Evolutionary conservation across 2,888 invertebrate species (phyloP).

Genomic region (Mongoloraphidia duomilia): DNA sequence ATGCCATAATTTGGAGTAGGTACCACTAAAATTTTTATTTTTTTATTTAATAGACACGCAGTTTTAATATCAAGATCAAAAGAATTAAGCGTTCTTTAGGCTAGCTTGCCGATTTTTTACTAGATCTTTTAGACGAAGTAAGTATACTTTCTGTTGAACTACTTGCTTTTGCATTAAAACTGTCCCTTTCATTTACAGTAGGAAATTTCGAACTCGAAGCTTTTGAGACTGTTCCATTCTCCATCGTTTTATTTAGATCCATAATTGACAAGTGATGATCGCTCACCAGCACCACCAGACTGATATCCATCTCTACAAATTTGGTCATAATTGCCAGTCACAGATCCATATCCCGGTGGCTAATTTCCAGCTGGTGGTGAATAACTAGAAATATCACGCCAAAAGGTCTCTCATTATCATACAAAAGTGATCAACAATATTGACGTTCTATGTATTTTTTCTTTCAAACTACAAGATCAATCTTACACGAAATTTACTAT

Average conservation of each 20-base stretch:
- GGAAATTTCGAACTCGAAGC: conserved; percentile 29
- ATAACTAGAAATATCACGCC: conserved; percentile 30
- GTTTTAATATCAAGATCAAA: conserved; percentile 12
- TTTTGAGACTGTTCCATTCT: conserved; percentile 28
- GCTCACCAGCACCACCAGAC: conserved; percentile 31
- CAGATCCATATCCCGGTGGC: conserved; percentile 6
- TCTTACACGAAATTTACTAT: too few relatives aligned
- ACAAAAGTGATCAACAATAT: too few relatives aligned
- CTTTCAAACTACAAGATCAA: too few relatives aligned
- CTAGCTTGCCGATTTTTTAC: conserved; percentile 21
- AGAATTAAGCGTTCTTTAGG: conserved; percentile 21
- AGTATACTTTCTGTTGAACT: conserved; percentile 6
- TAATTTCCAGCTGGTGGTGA: conserved; percentile 14
- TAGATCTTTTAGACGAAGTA: conserved; percentile 11
- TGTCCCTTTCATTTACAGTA: conserved; percentile 23
- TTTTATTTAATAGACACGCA: too few relatives aligned
- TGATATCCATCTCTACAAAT: conserved; percentile 29
- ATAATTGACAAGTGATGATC: conserved; percentile 30
- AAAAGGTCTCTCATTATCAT: too few relatives aligned
- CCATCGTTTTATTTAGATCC: conserved; percentile 25
- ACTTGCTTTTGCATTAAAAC: conserved; percentile 11
- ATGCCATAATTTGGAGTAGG: too few relatives aligned
- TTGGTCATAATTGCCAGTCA: conserved; percentile 20
- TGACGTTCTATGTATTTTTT: too few relatives aligned
- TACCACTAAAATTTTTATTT: too few relatives aligned